These are phyloP conservation scores for Diplodus puntazzo DNA, from an alignment of 2,797 vertebrate species.

Conservation along the genomic window DNA sequence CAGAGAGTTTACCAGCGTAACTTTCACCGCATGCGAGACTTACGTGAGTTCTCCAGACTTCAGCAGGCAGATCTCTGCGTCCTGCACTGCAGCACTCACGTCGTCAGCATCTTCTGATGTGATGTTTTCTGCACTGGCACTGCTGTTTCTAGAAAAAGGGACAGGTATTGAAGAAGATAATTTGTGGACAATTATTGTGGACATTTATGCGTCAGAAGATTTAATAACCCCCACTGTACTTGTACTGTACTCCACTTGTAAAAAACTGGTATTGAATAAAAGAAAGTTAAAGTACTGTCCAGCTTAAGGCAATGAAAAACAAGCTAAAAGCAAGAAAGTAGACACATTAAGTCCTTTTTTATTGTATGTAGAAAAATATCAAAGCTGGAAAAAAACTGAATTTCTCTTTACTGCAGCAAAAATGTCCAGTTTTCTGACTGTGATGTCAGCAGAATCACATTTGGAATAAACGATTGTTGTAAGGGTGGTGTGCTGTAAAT, in stretches of 20 bases:
- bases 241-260: too few species aligned
- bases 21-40: conserved; percentile 65
- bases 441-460: background rate
- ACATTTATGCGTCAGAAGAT: background rate
- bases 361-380: background rate
- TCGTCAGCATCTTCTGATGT: conserved; percentile 89
- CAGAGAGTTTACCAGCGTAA: background rate
- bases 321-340: background rate
- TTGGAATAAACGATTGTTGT: background rate
- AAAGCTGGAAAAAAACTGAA: background rate
- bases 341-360: background rate
- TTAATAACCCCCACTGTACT: background rate
- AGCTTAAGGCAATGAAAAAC: background rate
- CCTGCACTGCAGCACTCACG: conserved; percentile 85
- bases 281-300: background rate
- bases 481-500: background rate
- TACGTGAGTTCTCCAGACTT: conserved; percentile 95
- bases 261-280: background rate
- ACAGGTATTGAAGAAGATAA: background rate
- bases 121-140: conserved; percentile 80
- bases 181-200: background rate
- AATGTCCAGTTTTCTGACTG: background rate
- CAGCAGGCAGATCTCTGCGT: conserved; percentile 94
- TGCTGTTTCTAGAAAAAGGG: conserved; percentile 64
- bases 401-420: background rate